Percentiles rank a stretch among this genome's conserved stretches.
These are phyloP conservation scores for Ectemnius lituratus DNA, from an alignment of 2,888 invertebrate species.

Conservation along the genomic window DNA sequence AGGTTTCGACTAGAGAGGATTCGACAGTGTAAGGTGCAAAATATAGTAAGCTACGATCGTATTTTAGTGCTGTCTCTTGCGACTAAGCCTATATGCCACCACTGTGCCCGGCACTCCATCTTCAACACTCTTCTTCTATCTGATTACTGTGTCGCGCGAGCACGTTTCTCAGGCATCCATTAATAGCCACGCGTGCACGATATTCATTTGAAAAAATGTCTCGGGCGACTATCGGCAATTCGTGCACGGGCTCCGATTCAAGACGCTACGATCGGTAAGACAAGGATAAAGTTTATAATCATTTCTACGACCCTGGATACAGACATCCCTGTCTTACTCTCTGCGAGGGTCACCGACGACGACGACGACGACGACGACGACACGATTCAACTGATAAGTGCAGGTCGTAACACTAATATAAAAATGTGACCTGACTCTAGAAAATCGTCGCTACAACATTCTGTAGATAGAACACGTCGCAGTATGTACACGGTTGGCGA, in stretches of 20 bases:
- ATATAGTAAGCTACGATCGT: constrained; percentile 74
- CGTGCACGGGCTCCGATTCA: not conserved
- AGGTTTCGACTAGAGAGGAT: constrained; percentile 55
- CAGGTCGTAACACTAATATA: not conserved
- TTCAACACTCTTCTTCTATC: constrained; percentile 36
- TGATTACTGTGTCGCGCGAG: not conserved
- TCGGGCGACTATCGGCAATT: not conserved
- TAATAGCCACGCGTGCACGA: constrained; percentile 17
- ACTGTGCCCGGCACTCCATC: constrained; percentile 48
- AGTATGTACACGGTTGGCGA: not conserved
- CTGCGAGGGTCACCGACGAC: constrained; percentile 30
- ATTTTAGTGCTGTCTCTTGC: constrained; percentile 69
- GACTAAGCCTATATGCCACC: constrained; percentile 69
- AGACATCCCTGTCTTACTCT: constrained; percentile 39
- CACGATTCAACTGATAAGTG: constrained; percentile 1
- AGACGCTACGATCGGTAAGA: constrained; percentile 30
- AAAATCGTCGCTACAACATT: not conserved
- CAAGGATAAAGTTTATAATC: constrained; percentile 49
- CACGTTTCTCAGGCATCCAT: constrained; percentile 5
- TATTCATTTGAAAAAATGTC: not conserved
- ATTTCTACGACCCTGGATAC: constrained; percentile 53
- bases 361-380: constrained; percentile 35
- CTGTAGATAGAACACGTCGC: not conserved
- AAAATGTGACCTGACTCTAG: not conserved
- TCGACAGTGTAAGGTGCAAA: constrained; percentile 73